Percentiles rank a stretch among this genome's conserved stretches.
Evolutionary conservation across 2,888 invertebrate genomes (phyloP).

Genomic region (Anodontia alba): DNA sequence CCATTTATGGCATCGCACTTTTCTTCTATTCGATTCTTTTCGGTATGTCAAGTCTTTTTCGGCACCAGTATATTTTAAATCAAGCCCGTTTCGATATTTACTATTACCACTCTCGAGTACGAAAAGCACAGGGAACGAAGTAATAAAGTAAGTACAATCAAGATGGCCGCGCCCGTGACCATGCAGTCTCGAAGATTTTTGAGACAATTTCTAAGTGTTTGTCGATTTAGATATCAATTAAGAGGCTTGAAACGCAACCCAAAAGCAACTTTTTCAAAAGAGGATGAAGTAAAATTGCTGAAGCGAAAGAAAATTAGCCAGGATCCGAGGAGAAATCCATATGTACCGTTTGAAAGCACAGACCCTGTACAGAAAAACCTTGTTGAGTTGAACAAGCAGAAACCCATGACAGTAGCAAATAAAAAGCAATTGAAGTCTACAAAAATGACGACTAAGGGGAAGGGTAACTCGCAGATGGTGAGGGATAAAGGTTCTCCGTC

Average conservation of each 20-base stretch:
- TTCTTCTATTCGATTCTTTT: no score
- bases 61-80: no score
- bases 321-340: slow-evolving; percentile 39
- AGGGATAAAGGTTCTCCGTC: no score
- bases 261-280: neutral
- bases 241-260: slow-evolving; percentile 14
- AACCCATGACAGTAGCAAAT: neutral
- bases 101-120: no score
- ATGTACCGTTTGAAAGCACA: slow-evolving; percentile 13
- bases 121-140: no score
- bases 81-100: no score
- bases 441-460: no score
- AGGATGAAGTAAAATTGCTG: slow-evolving; percentile 20
- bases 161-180: slow-evolving; percentile 43
- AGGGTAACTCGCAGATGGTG: no score
- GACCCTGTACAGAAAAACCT: slow-evolving; percentile 41
- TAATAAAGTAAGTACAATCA: slow-evolving; percentile 12
- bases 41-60: no score
- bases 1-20: no score
- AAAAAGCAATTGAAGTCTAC: no score
- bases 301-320: neutral
- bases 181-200: neutral
- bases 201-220: neutral
- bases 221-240: neutral
- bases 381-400: neutral